phyloP scores from a whole-genome alignment of 2,797 vertebrate species.

The Atherinosoma microstoma region DNA sequence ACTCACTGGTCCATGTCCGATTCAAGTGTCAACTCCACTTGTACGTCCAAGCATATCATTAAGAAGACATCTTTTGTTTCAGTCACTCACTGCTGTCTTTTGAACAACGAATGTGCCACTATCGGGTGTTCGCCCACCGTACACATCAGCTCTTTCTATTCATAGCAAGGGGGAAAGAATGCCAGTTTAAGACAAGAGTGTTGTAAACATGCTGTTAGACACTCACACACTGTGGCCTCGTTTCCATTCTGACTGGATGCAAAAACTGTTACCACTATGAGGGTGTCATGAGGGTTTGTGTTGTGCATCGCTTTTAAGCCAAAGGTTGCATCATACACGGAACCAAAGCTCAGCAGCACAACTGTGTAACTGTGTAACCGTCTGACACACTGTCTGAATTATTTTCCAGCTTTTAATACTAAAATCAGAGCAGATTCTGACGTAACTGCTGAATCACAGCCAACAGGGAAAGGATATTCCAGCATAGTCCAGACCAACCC shows the following conservation, averaged over 20 bases:
- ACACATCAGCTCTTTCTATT: conserved; percentile 41
- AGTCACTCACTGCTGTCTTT: conserved; percentile 46
- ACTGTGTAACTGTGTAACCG: conserved; percentile 28
- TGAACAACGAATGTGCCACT: conserved; percentile 22
- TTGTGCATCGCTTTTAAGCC: conserved; percentile 28
- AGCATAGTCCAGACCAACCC: conserved; percentile 36
- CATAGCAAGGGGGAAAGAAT: background rate
- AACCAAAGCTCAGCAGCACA: conserved; percentile 23
- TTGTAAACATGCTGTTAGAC: conserved; percentile 41
- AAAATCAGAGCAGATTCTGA: conserved; percentile 56
- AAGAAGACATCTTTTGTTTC: conserved; percentile 60
- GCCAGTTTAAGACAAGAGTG: conserved; percentile 28
- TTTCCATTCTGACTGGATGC: conserved; percentile 36
- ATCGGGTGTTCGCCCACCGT: conserved; percentile 25
- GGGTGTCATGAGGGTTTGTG: conserved; percentile 20
- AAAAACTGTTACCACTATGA: conserved; percentile 18
- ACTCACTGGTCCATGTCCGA: conserved; percentile 58
- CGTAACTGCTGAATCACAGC: conserved; percentile 63
- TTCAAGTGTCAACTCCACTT: conserved; percentile 58
- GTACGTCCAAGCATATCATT: conserved; percentile 66
- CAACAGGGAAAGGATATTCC: conserved; percentile 37
- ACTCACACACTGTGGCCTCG: conserved; percentile 30
- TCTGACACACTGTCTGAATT: conserved; percentile 40
- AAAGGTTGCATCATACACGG: conserved; percentile 49
- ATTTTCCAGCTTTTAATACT: conserved; percentile 35